Percentiles rank a stretch among this genome's conserved stretches.
Evolutionary conservation across 2,888 invertebrate genomes (phyloP).

Genomic region (Lingula anatina): DNA sequence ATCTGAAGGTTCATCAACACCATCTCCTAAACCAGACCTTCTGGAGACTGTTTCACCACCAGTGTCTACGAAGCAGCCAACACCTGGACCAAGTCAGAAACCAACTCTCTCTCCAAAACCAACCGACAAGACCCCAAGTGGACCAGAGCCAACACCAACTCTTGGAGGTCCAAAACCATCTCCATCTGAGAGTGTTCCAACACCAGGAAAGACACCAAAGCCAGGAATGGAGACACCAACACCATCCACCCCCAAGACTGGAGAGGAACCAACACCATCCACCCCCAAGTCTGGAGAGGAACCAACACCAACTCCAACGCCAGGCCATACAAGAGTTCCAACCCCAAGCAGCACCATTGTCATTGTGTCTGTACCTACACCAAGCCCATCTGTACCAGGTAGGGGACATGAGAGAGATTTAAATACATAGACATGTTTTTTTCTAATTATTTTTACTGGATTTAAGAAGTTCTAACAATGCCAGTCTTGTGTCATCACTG

Average conservation of each 20-base stretch:
- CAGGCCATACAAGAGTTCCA: not conserved
- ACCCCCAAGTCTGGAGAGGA: not conserved
- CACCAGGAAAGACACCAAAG: not conserved
- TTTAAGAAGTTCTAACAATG: too few relatives aligned
- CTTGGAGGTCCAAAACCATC: not conserved
- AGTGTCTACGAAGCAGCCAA: too few relatives aligned
- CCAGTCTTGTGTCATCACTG: too few relatives aligned
- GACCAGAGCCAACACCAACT: not conserved
- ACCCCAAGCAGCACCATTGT: not conserved
- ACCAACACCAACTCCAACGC: not conserved
- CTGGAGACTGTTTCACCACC: constrained; percentile 3
- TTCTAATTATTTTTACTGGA: too few relatives aligned
- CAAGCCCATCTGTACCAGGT: not conserved
- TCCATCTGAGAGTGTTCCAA: not conserved
- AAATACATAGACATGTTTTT: too few relatives aligned
- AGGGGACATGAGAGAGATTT: too few relatives aligned
- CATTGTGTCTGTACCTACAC: not conserved
- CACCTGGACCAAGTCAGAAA: too few relatives aligned
- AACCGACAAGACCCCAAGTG: too few relatives aligned
- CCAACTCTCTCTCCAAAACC: too few relatives aligned
- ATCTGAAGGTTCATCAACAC: constrained; percentile 6
- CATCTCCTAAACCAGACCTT: constrained; percentile 6
- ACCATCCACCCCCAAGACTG: not conserved
- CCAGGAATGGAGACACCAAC: not conserved
- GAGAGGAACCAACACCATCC: constrained; percentile 8